Evolutionary conservation across 2,797 vertebrate genomes (phyloP).

Genomic region (Pseudotriccus pelzelni): DNA sequence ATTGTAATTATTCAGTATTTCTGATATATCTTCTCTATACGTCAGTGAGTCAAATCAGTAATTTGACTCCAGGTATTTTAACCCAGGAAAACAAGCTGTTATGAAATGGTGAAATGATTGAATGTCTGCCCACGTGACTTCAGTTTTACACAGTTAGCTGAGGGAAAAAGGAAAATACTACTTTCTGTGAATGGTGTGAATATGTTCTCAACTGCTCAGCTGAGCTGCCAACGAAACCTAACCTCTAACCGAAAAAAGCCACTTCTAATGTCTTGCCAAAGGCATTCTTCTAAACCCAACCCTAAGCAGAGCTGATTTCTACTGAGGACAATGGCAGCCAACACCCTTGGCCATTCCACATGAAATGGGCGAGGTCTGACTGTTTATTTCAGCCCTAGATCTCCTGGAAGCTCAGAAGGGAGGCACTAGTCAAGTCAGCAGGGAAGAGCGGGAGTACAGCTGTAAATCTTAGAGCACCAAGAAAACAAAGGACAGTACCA

Average conservation of each 20-base stretch:
- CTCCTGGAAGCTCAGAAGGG: not conserved
- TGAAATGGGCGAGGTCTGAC: not conserved
- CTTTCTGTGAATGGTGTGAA: not conserved
- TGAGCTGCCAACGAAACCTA: not conserved
- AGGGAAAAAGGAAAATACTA: not conserved
- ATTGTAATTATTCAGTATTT: not conserved
- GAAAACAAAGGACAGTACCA: not conserved
- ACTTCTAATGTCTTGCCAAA: not conserved
- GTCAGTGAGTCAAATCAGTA: not conserved
- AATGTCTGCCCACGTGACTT: not conserved
- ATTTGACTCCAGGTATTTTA: not conserved
- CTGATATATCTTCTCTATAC: not conserved
- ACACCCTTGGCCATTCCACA: not conserved
- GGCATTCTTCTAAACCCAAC: not conserved
- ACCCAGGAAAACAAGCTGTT: not conserved
- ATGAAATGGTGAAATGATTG: not conserved
- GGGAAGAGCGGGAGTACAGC: not conserved
- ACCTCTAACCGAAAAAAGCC: not conserved
- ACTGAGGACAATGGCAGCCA: not conserved
- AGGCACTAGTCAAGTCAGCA: not conserved
- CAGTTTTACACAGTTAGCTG: not conserved
- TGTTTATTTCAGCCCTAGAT: not conserved
- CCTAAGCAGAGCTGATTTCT: not conserved
- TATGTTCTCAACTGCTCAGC: not conserved
- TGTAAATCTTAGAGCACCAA: not conserved